Conservation (phyloP, 1,140 invertebrate species). For the Hyphantria cunea region DNA sequence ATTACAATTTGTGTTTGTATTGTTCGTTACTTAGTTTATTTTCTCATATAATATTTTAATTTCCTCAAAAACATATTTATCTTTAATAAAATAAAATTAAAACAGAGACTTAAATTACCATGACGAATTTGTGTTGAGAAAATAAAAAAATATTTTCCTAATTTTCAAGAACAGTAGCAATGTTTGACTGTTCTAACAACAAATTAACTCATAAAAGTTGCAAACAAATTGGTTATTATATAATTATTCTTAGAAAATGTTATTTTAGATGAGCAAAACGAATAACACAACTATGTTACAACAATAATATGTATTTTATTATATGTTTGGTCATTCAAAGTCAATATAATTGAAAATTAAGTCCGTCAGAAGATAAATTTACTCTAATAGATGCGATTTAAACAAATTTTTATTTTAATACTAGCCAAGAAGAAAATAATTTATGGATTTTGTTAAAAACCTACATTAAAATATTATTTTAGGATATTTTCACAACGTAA, state of each 20-base stretch:
- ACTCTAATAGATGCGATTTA: background rate
- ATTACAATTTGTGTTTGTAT: slow-evolving; percentile 5
- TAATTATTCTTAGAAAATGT: too few relatives aligned
- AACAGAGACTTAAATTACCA: slow-evolving; percentile 8
- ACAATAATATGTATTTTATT: background rate
- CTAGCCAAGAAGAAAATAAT: too few relatives aligned
- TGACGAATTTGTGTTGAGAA: slow-evolving; percentile 7
- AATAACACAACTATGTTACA: background rate
- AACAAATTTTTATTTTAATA: background rate
- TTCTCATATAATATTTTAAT: background rate
- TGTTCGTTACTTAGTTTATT: background rate
- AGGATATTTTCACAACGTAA: too few relatives aligned
- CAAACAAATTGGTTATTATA: too few relatives aligned
- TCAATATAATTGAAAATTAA: background rate
- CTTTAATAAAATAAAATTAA: slow-evolving; percentile 3
- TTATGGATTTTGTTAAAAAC: too few relatives aligned
- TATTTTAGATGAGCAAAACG: too few relatives aligned
- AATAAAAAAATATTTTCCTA: background rate
- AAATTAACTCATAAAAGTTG: too few relatives aligned
- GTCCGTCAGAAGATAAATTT: background rate
- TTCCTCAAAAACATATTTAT: background rate
- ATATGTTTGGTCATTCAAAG: background rate
- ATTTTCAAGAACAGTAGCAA: too few relatives aligned
- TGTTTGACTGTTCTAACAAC: too few relatives aligned
- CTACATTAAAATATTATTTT: too few relatives aligned